A percentile compares a stretch with the other conserved stretches of the same genome.
These are phyloP conservation scores for Halictus quadricinctus DNA, from an alignment of 2,888 invertebrate genomes.

Conservation along the genomic window DNA sequence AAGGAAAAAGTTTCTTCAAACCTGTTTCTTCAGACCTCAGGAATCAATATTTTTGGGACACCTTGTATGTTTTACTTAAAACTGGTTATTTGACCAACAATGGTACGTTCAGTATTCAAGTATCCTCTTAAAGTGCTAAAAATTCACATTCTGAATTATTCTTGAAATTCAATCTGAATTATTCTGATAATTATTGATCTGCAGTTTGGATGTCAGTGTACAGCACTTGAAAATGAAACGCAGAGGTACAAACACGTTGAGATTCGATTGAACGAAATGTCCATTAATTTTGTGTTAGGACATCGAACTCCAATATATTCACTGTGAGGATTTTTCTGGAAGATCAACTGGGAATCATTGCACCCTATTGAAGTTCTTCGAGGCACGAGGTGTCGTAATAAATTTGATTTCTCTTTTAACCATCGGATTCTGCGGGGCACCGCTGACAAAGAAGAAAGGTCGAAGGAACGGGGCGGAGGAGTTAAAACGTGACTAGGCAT, in stretches of 20 bases:
- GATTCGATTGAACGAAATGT: not conserved
- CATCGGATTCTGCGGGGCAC: conserved; percentile 34
- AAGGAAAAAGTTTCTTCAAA: too few species aligned
- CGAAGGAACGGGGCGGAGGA: conserved; percentile 45
- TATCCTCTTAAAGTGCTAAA: too few species aligned
- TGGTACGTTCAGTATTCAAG: too few species aligned
- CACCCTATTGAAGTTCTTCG: conserved; percentile 28
- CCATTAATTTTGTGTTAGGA: not conserved
- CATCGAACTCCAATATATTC: not conserved
- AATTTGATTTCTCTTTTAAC: conserved; percentile 64
- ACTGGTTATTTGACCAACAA: too few species aligned
- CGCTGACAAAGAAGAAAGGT: conserved; percentile 45
- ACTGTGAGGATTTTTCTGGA: not conserved
- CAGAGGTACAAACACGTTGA: not conserved
- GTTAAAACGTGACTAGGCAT: conserved; percentile 75
- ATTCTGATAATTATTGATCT: too few species aligned
- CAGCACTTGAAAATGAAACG: too few species aligned
- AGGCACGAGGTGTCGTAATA: conserved; percentile 66
- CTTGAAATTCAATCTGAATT: too few species aligned
- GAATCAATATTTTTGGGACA: too few species aligned
- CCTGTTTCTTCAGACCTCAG: too few species aligned
- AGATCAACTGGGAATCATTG: not conserved
- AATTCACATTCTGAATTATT: too few species aligned
- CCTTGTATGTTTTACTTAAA: too few species aligned
- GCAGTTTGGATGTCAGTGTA: too few species aligned